Evolutionary conservation across 2,888 invertebrate species (phyloP).

Genomic region (Cremastobaeus sp.): DNA sequence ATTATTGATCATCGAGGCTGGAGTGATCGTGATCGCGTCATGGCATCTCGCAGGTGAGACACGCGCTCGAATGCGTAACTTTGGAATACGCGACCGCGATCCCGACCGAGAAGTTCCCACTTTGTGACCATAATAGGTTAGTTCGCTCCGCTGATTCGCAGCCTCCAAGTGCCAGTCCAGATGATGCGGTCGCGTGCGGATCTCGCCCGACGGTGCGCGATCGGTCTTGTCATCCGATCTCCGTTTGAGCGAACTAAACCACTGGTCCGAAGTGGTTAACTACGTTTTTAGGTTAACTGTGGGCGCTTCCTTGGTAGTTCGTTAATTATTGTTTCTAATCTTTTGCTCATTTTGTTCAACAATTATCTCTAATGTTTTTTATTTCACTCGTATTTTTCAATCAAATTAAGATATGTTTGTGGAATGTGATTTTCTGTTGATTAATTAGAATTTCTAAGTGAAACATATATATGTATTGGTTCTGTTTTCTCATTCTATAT

Average conservation of each 20-base stretch:
- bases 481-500: no score
- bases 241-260: background rate
- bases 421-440: no score
- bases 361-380: no score
- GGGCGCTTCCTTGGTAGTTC: conserved; percentile 29
- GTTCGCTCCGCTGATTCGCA: conserved; percentile 53
- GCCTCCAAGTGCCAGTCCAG: background rate
- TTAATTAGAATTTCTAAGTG: no score
- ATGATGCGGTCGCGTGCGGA: background rate
- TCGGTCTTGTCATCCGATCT: background rate
- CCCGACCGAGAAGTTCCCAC: background rate
- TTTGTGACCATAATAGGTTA: conserved; percentile 60
- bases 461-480: no score
- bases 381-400: no score
- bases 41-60: conserved; percentile 78
- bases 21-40: conserved; percentile 71
- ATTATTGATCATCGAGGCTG: conserved; percentile 69
- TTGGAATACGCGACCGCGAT: background rate
- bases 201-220: background rate
- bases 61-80: conserved; percentile 51
- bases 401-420: no score
- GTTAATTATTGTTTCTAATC: no score
- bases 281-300: conserved; percentile 29
- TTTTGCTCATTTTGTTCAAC: no score
- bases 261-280: background rate